phyloP scores from a whole-genome alignment of 2,113 vertebrate species.

The Phycodurus eques region DNA sequence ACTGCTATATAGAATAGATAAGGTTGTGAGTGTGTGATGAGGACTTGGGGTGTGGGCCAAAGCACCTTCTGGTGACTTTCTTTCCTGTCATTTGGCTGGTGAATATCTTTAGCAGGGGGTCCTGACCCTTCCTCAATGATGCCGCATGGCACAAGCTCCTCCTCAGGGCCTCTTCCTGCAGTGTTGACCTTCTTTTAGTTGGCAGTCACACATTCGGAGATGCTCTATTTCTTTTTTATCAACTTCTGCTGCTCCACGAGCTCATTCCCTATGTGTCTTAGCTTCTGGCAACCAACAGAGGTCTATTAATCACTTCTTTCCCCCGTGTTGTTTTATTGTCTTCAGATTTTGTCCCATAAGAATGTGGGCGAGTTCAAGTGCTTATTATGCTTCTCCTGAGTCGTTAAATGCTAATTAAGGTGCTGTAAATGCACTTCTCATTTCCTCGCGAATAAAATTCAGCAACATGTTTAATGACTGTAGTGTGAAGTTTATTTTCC shows the following conservation, averaged over 20 bases:
- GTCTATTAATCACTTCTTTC: background rate
- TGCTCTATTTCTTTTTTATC: background rate
- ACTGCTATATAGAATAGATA: background rate
- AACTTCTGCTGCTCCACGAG: background rate
- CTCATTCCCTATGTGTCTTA: background rate
- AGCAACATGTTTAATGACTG: background rate
- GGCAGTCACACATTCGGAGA: background rate
- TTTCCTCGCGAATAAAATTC: background rate
- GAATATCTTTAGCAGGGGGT: slow-evolving; percentile 13
- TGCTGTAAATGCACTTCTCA: background rate
- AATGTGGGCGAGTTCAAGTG: slow-evolving; percentile 2
- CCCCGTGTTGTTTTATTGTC: background rate
- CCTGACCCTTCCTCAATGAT: slow-evolving; percentile 6
- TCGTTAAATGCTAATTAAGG: background rate
- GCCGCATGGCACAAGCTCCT: slow-evolving; percentile 14
- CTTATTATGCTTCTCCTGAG: background rate
- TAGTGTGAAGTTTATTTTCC: background rate
- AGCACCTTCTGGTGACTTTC: slow-evolving; percentile 25
- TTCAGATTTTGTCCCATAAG: background rate
- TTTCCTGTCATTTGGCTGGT: slow-evolving; percentile 38
- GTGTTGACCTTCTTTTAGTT: slow-evolving; percentile 22
- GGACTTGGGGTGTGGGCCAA: background rate
- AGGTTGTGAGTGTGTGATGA: background rate
- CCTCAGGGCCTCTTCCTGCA: slow-evolving; percentile 18
- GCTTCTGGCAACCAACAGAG: slow-evolving; percentile 10